These are phyloP conservation scores for Eulithis prunata DNA, from an alignment of 2,888 invertebrate species.

Conservation along the genomic window DNA sequence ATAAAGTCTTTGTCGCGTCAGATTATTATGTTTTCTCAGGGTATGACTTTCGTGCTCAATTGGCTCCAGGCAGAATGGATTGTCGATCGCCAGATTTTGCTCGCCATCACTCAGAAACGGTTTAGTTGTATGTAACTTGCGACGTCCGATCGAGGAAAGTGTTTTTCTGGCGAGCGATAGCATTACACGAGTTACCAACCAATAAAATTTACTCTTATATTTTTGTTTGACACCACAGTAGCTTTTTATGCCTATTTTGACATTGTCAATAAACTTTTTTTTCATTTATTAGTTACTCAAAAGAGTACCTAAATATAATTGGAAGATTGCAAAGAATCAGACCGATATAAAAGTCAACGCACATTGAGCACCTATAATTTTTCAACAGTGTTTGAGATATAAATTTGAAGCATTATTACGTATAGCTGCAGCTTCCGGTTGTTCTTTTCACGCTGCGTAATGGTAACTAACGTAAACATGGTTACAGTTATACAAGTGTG, in stretches of 20 bases:
- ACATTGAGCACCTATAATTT: too few species aligned
- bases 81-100: slow-evolving; percentile 28
- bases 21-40: slow-evolving; percentile 64
- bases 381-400: too few species aligned
- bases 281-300: not conserved
- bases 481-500: too few species aligned
- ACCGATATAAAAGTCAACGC: too few species aligned
- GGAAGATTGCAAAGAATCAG: too few species aligned
- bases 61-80: slow-evolving; percentile 60
- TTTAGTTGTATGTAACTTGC: slow-evolving; percentile 37
- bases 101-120: slow-evolving; percentile 18
- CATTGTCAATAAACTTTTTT: not conserved
- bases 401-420: too few species aligned
- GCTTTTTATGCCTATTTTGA: not conserved
- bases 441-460: too few species aligned
- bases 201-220: not conserved
- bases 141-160: slow-evolving; percentile 34
- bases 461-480: too few species aligned
- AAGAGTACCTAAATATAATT: too few species aligned
- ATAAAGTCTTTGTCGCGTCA: slow-evolving; percentile 63
- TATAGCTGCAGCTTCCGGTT: too few species aligned
- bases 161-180: slow-evolving; percentile 39
- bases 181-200: slow-evolving; percentile 16
- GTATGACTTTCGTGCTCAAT: slow-evolving; percentile 58
- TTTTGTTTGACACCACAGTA: not conserved